Conservation (phyloP, 2,797 vertebrate species). For the Sebastes melanostomus region DNA sequence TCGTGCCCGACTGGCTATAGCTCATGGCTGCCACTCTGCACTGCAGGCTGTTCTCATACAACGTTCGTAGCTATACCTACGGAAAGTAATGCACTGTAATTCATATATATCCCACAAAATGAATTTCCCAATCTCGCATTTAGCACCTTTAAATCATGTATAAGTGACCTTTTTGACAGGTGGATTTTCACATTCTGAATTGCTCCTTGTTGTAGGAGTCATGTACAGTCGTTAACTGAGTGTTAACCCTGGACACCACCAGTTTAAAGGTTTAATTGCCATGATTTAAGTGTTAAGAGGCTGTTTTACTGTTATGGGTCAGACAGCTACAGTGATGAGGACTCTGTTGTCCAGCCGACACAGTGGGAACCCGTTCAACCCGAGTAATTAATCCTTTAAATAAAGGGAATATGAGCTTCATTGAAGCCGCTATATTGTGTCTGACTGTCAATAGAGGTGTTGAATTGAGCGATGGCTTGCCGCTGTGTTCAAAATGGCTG, state of each 20-base stretch:
- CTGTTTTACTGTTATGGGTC: not conserved
- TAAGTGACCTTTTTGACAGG: too few relatives aligned
- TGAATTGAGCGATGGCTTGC: not conserved
- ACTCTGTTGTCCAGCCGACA: not conserved
- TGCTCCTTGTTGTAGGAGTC: too few relatives aligned
- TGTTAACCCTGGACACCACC: not conserved
- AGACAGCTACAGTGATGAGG: not conserved
- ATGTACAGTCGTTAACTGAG: not conserved
- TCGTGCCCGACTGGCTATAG: too few relatives aligned
- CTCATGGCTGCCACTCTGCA: too few relatives aligned
- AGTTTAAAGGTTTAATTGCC: not conserved
- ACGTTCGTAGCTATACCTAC: too few relatives aligned
- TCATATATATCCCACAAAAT: too few relatives aligned
- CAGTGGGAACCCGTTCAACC: not conserved
- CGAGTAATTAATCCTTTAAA: constrained; percentile 7
- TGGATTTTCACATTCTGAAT: too few relatives aligned
- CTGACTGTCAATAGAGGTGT: constrained; percentile 8
- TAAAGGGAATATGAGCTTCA: not conserved
- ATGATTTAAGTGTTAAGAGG: not conserved
- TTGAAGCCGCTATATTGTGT: not conserved
- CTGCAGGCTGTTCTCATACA: too few relatives aligned
- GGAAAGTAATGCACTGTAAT: too few relatives aligned
- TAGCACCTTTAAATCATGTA: too few relatives aligned
- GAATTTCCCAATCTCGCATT: too few relatives aligned
- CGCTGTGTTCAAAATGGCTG: constrained; percentile 53